Evolutionary conservation across 2,113 vertebrate genomes (phyloP).

Genomic region (Xiphorhynchus elegans): DNA sequence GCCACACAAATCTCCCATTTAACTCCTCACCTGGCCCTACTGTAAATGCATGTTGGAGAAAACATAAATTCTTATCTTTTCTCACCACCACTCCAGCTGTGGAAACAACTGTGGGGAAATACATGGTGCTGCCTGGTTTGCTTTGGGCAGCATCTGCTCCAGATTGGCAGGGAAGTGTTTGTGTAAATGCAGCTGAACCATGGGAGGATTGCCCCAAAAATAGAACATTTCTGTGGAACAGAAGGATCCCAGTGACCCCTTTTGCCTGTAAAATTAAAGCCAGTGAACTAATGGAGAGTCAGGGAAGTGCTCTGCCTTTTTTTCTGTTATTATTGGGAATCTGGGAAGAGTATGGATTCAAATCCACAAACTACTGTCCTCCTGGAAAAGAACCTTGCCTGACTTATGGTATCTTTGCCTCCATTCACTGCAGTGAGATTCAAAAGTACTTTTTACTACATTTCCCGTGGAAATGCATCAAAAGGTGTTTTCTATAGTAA

Average conservation of each 20-base stretch:
- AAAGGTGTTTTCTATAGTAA: background rate
- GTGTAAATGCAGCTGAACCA: background rate
- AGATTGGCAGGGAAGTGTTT: background rate
- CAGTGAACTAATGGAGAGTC: background rate
- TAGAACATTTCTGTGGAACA: background rate
- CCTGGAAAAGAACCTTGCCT: background rate
- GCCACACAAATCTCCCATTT: background rate
- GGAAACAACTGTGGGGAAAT: background rate
- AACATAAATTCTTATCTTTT: background rate
- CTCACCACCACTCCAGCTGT: background rate
- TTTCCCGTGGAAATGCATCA: background rate
- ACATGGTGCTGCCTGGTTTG: background rate
- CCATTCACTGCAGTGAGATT: background rate
- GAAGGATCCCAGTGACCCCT: background rate
- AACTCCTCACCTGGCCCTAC: background rate
- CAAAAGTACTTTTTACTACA: background rate
- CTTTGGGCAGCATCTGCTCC: background rate
- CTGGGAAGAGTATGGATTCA: background rate
- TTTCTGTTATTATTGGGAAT: background rate
- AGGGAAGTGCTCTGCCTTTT: background rate
- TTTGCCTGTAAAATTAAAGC: background rate
- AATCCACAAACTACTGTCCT: background rate
- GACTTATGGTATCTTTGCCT: background rate
- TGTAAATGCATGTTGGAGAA: background rate
- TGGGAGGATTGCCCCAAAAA: background rate